Base-by-base conservation (phyloP, 2,797 vertebrate genomes). In the Pangasius krempfi region DNA sequence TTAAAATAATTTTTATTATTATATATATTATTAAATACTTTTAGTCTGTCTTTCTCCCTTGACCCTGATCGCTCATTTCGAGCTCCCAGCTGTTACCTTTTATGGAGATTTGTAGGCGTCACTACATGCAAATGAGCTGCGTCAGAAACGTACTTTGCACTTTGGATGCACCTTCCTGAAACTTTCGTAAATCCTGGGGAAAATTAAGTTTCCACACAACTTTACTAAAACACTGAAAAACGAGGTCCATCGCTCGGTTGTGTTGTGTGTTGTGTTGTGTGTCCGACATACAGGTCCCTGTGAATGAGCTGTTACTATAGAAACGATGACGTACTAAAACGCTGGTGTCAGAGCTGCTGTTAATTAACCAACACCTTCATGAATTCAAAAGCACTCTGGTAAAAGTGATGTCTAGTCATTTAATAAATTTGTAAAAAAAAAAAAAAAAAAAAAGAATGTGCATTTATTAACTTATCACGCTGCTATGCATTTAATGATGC, bases 191-290 rank as follows among this genome's bases (percentile, higher is more conserved):
- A 22, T 58, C 5, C 56, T 20, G 56, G 5, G 18, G 18, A 58
- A 60, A 60, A 60, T 60, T 60, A 5, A 60, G 25, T 62, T 12
- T 27, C 60, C 9, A 62, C 60, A 10, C 8, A 12, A n/a, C 60
- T 62, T 60, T 6, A 22, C 58, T 60, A 7, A 18, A 54, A 54
- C 13, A 54, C 10, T 13, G 10, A 10, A 12, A 20, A 58, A 20
- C 60, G 60, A 62, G 60, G 60, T 25, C 60, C 10, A 10, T 64
- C 1, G 27, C 4, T 5, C 10, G 10, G 62, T 12, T 64, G n/a
- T n/a, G n/a, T n/a, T n/a, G n/a, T n/a, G 1, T 3, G 1, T 64
- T 3, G n/a, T 3, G 25, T 1, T 0, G 7, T 10, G 20, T 1
- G 25, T 10, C 9, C 60, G 60, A 30, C 20, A 64, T n/a, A n/a